Evolutionary conservation across 1,140 invertebrate species (phyloP), one percentile per base, ranked within the genome.

Genomic region (Aphis gossypii): DNA sequence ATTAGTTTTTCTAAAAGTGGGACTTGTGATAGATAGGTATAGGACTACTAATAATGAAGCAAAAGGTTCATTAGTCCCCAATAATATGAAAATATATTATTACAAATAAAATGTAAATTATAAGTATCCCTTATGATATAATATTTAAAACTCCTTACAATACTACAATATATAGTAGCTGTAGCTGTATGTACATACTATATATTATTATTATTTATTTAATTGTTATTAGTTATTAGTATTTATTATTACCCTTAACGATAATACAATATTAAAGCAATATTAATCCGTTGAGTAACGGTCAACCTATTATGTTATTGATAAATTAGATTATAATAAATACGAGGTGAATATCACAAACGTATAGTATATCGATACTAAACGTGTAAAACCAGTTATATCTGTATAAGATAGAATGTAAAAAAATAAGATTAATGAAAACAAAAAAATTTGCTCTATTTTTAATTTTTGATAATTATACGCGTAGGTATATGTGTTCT

Each of bases 391-490:
- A 76, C 60, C 60, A n/a, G 60, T 76, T 76, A n/a, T 76, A 41
- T 41, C 38, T 41, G 18, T 23, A n/a, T n/a, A 76, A n/a, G 11
- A 35, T 76, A 76, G 60, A 76, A 76, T 76, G 30, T 76, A 76
- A 35, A 76, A n/a, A 76, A n/a, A 76, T n/a, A 18, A 76, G n/a
- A n/a, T n/a, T n/a, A 20, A 35, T 20, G 4, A 76, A 76, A 76
- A 76, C 60, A 68, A 76, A 76, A 51, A n/a, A 76, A 76, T n/a
- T n/a, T 76, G 60, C 30, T n/a, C 60, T 18, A 76, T 76, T 76
- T 76, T 76, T 76, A 56, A n/a, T 76, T n/a, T 76, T 76, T 76
- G 14, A 76, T 76, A 76, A 76, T n/a, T n/a, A 76, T n/a, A 76
- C 1, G 14, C 30, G 30, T 76, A 68, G 60, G n/a, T 76, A n/a